Evolutionary conservation across 2,113 vertebrate genomes (phyloP).

Genomic region (Alligator mississippiensis): DNA sequence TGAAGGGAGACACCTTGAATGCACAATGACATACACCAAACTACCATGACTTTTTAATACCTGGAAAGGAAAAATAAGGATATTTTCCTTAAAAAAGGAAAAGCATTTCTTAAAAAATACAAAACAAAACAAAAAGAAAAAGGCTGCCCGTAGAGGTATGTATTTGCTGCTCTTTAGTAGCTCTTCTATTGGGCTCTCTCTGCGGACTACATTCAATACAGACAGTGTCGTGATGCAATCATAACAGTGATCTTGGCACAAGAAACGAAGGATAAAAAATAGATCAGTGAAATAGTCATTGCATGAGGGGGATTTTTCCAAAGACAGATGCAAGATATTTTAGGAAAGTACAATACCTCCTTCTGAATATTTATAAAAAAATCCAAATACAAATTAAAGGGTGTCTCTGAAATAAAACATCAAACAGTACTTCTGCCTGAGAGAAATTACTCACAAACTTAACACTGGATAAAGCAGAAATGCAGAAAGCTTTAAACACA

Average conservation of each 20-base stretch:
- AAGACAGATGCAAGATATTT: background rate
- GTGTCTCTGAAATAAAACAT: background rate
- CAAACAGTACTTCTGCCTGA: background rate
- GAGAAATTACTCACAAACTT: background rate
- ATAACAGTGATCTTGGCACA: background rate
- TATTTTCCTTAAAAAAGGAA: background rate
- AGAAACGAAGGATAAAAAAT: background rate
- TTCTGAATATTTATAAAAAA: background rate
- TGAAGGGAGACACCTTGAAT: background rate
- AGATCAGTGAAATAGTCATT: background rate
- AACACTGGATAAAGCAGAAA: background rate
- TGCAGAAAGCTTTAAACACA: slow-evolving; percentile 1
- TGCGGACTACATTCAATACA: background rate
- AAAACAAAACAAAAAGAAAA: background rate
- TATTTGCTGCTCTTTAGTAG: background rate
- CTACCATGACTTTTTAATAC: background rate
- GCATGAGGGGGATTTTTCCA: background rate
- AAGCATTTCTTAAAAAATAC: background rate
- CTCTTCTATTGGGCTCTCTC: background rate
- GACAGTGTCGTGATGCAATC: background rate
- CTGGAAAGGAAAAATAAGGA: background rate
- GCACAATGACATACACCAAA: background rate
- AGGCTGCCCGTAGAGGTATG: background rate
- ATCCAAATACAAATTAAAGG: background rate
- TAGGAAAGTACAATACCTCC: background rate